Evolutionary conservation across 64 coral and sea anemone species (phyloP).

Genomic region (Anthopleura sola): DNA sequence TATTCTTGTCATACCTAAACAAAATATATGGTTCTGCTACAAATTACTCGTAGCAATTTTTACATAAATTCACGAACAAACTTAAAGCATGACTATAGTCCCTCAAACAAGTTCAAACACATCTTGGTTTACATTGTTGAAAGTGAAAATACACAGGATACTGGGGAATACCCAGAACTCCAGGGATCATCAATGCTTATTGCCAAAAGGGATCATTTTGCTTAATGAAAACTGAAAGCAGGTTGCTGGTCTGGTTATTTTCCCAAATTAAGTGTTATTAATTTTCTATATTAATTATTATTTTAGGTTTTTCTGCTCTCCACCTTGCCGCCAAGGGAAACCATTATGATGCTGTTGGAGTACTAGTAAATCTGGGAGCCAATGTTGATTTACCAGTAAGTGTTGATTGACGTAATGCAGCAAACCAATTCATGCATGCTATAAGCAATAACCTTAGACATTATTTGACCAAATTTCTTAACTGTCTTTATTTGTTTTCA

Average conservation of each 20-base stretch:
- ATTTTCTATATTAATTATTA: not conserved
- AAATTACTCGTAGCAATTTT: too few species aligned
- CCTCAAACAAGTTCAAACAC: not conserved
- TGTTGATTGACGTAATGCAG: not conserved
- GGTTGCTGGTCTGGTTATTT: not conserved
- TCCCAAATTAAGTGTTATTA: not conserved
- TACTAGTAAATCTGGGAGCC: slow-evolving; percentile 60
- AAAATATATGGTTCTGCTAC: too few species aligned
- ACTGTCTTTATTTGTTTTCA: not conserved
- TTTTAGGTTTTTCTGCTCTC: slow-evolving; percentile 67
- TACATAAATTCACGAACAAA: too few species aligned
- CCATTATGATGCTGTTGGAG: slow-evolving; percentile 29
- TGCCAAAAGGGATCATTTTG: slow-evolving; percentile 16
- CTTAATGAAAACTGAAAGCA: slow-evolving; percentile 2
- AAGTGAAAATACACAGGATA: slow-evolving; percentile 30
- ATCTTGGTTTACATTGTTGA: not conserved
- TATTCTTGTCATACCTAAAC: too few species aligned
- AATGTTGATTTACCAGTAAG: slow-evolving; percentile 50
- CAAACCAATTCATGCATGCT: not conserved
- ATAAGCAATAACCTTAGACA: not conserved
- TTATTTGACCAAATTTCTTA: not conserved
- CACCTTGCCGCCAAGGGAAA: slow-evolving; percentile 56
- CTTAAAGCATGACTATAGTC: not conserved
- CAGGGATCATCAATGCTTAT: slow-evolving; percentile 6
- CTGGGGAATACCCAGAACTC: not conserved